Conservation (phyloP, 92 coral and sea anemone species). For the Phymanthus crucifer region DNA sequence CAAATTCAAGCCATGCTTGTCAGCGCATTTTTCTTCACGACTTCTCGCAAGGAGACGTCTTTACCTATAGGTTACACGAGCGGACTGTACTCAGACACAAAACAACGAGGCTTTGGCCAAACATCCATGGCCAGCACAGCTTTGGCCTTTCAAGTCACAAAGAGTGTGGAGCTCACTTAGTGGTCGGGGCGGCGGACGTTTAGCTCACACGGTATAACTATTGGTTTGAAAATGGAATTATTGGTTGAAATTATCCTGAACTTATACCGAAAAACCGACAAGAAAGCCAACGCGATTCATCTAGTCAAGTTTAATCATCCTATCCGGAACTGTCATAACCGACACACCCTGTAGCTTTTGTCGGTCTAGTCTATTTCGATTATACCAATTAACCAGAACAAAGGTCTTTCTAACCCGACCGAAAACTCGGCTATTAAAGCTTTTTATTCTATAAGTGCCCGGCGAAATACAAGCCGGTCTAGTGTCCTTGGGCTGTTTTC, state of each 20-base stretch:
- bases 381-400: slow-evolving; percentile 32
- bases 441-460: background rate
- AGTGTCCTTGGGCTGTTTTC: background rate
- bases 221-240: no score
- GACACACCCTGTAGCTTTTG: slow-evolving; percentile 1
- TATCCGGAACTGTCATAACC: background rate
- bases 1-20: no score
- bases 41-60: no score
- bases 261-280: background rate
- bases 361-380: slow-evolving; percentile 20
- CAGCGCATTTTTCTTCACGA: no score
- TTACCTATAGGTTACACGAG: no score
- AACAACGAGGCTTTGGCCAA: no score
- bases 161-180: background rate
- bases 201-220: no score
- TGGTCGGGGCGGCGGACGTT: no score
- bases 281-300: background rate
- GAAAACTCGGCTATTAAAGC: slow-evolving; percentile 2
- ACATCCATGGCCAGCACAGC: background rate
- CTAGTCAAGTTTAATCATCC: background rate
- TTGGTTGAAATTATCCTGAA: background rate
- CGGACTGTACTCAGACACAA: no score
- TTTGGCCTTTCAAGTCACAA: background rate
- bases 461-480: background rate
- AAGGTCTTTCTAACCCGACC: background rate